These are phyloP conservation scores for Smittia sp. DNA, from an alignment of 2,888 invertebrate genomes.

Conservation along the genomic window DNA sequence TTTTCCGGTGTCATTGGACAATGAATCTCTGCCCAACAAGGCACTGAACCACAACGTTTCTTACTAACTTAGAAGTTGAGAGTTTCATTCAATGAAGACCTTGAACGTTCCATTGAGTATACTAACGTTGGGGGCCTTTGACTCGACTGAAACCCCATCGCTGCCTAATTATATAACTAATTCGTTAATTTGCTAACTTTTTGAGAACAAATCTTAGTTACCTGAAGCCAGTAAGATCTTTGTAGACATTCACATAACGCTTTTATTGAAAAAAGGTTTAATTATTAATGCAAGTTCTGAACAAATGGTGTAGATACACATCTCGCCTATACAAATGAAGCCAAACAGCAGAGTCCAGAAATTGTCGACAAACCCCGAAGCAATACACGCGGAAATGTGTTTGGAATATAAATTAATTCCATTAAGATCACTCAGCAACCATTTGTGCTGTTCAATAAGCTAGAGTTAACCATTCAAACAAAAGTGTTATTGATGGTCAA, in stretches of 20 bases:
- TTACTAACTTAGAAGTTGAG: background rate
- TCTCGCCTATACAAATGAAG: too few species aligned
- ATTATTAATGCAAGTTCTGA: background rate
- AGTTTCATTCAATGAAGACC: background rate
- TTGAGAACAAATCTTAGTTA: background rate
- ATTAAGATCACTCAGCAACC: background rate
- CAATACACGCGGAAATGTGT: slow-evolving; percentile 6
- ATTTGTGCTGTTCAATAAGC: too few species aligned
- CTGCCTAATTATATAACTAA: slow-evolving; percentile 23
- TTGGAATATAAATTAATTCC: slow-evolving; percentile 7
- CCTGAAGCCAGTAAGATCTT: background rate
- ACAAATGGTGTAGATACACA: background rate
- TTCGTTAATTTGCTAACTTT: slow-evolving; percentile 10
- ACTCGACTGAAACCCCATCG: background rate
- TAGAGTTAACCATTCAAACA: background rate
- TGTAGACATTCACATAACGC: background rate
- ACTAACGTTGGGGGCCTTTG: background rate
- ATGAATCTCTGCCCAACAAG: background rate
- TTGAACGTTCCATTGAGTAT: slow-evolving; percentile 13
- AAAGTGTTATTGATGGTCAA: slow-evolving; percentile 14
- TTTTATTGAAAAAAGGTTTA: background rate
- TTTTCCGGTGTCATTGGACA: slow-evolving; percentile 35
- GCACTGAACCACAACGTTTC: slow-evolving; percentile 27
- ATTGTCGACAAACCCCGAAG: background rate
- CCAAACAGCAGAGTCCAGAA: background rate